Percentiles rank a stretch among this genome's conserved stretches.
Evolutionary conservation across 2,888 invertebrate species (phyloP).

Genomic region (Schizaphis graminum): DNA sequence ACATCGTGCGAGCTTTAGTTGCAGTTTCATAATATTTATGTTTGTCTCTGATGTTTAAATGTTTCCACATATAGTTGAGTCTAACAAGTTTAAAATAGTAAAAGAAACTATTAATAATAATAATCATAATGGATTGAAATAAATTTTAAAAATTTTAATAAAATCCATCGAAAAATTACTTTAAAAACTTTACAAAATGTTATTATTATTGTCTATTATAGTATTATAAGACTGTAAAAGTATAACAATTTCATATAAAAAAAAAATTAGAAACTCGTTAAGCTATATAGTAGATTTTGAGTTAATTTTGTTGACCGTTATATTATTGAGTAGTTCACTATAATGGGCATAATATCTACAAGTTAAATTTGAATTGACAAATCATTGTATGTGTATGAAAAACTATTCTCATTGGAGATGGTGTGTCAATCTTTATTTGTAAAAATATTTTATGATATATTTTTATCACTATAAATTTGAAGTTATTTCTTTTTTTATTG

Average conservation of each 20-base stretch:
- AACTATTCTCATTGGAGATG: neutral
- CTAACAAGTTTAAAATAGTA: constrained; percentile 11
- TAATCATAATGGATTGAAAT: neutral
- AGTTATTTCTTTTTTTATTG: neutral
- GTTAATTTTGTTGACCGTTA: neutral
- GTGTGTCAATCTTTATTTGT: neutral
- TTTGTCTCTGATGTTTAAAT: constrained; percentile 57
- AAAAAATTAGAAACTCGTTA: neutral
- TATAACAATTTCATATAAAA: neutral
- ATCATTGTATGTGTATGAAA: neutral
- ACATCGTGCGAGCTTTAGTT: constrained; percentile 61
- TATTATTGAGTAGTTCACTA: neutral
- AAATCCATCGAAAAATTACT: neutral
- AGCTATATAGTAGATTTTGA: neutral
- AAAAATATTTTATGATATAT: neutral
- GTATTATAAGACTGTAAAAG: too few species aligned
- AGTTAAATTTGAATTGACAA: neutral
- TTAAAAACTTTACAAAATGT: neutral
- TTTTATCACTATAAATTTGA: neutral
- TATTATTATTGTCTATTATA: neutral
- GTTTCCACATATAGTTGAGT: constrained; percentile 62
- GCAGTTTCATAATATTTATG: constrained; percentile 63
- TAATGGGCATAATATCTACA: neutral
- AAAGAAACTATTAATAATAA: neutral
- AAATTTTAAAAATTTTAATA: neutral